Evolutionary conservation across 2,113 vertebrate genomes (phyloP).

Genomic region (Dasyurus viverrinus): DNA sequence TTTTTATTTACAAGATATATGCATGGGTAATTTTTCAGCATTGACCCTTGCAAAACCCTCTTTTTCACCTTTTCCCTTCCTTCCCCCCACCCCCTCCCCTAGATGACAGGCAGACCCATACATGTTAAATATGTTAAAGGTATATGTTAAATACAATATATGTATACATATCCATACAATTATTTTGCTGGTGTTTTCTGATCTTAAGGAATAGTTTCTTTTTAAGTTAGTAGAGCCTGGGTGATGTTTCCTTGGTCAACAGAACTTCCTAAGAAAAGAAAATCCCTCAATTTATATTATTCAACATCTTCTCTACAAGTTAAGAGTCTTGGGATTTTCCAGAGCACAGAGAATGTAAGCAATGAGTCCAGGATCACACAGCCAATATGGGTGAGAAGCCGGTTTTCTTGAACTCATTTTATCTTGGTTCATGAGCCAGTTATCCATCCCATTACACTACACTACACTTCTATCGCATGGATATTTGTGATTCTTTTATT

Average conservation of each 20-base stretch:
- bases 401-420: neutral
- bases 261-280: neutral
- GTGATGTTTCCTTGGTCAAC: neutral
- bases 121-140: too few relatives aligned
- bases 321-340: neutral
- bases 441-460: neutral
- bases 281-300: neutral
- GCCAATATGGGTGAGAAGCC: neutral
- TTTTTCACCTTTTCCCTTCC: too few relatives aligned
- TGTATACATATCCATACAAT: too few relatives aligned
- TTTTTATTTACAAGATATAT: too few relatives aligned
- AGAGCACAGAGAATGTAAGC: neutral
- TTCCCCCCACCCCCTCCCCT: too few relatives aligned
- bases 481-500: neutral
- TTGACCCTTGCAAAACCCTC: too few relatives aligned
- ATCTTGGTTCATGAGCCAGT: neutral
- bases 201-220: neutral
- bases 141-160: too few relatives aligned
- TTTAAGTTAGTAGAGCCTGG: neutral
- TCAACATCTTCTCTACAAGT: neutral
- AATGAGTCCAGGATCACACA: neutral
- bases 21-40: too few relatives aligned
- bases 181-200: neutral
- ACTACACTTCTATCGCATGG: neutral
- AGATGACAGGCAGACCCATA: too few relatives aligned